A percentile compares a stretch with the other conserved stretches of the same genome.
Evolutionary conservation across 2,797 vertebrate genomes (phyloP).

Genomic region (Smutsia temminckii): DNA sequence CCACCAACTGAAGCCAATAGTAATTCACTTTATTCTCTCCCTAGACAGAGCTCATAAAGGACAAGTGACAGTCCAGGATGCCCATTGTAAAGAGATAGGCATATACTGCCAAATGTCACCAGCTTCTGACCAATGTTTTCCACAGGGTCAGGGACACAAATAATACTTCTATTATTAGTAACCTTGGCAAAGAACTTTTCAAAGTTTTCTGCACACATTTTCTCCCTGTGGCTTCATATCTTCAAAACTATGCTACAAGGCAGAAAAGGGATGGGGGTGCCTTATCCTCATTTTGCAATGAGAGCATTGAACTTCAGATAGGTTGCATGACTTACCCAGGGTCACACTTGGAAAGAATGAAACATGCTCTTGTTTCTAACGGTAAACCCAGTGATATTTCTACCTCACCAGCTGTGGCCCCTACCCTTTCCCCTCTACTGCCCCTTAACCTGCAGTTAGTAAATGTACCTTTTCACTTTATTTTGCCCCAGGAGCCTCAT

Average conservation of each 20-base stretch:
- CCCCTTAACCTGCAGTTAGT: background rate
- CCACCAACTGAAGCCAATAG: too few species aligned
- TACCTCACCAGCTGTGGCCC: background rate
- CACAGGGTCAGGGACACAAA: background rate
- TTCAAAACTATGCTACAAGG: background rate
- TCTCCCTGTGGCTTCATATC: background rate
- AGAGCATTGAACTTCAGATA: background rate
- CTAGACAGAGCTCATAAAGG: background rate
- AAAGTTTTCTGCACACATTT: background rate
- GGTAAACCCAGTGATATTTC: background rate
- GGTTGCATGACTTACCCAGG: background rate
- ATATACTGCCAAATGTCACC: rapidly evolving
- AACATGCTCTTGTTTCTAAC: background rate
- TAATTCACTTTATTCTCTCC: background rate
- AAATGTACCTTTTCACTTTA: background rate
- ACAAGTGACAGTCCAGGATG: background rate
- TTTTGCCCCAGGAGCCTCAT: background rate
- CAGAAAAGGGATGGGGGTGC: background rate
- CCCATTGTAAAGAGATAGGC: rapidly evolving
- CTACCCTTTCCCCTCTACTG: rapidly evolving
- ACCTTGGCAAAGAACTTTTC: background rate
- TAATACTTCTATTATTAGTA: background rate
- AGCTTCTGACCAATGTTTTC: background rate
- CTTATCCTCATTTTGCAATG: background rate
- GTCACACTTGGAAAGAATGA: background rate